Evolutionary conservation across 2,888 invertebrate species (phyloP), one percentile per base, ranked within the genome.

Genomic region (Apamea crenata): DNA sequence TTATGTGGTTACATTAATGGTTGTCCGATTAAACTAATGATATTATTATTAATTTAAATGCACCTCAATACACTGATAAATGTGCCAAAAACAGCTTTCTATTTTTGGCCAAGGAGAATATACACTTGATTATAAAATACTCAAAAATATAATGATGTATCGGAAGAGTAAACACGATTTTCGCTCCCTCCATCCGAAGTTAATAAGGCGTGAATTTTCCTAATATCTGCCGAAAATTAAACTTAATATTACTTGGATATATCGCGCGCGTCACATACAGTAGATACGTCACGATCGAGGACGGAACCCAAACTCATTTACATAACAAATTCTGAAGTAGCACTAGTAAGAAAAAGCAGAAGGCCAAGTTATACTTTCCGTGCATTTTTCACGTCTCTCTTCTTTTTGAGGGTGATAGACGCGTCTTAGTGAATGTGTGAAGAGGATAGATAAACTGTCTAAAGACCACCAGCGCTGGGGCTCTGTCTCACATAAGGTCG

Each of bases 301-400:
- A 87, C 65, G 70, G 47, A 78, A 73, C 66, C 77, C 50, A 63
- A 87, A 86, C 80, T 83, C 83, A 86, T 87, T 88, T 88, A 82
- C 74, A 86, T 86, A 83, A 74, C 86, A 86, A 78, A 87, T 86
- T 80, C 53, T 47, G 40, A 80, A 74, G 72, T 44, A 32, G 7
- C 29, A 47, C 10, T 32, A 4, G 10, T 16, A 21, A 68, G 44
- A 32, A 71, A 36, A 47, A 12, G 1, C 61, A 84, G 71, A 84
- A 82, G 77, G 18, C 2, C 0, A 8, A 5, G 5, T 50, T 47
- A 6, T 10, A n/a, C 47, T 53, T 77, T 4, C 21, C 7, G 18
- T 7, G 7, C 21, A 63, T 32, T 71, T 14, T 72, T 14, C 8
- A n/a, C 8, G 40, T 16, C 3, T 2, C 12, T 18, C 7, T 44